Base-by-base conservation (phyloP, 1,140 invertebrate species). In the Rhyacophila brunnea region DNA sequence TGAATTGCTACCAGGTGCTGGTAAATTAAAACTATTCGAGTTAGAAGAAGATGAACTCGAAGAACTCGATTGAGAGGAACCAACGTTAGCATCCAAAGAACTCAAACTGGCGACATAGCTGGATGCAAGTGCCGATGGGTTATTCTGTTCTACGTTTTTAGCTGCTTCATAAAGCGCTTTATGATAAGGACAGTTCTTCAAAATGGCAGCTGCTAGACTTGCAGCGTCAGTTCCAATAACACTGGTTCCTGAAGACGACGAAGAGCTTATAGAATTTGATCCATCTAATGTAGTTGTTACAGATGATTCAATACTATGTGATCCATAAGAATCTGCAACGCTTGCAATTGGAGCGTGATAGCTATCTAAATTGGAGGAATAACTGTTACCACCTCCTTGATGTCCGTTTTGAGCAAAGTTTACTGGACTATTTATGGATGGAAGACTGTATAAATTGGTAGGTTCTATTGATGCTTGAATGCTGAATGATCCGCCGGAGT, bases 131-230 rank as follows among this genome's bases (percentile, higher is more conserved):
- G 76, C 74, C 11, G 70, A 64, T 10, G 75, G 72, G 19, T 59
- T 60, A 14, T 59, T 59, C 54, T 72, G 75, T 18, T 74, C 72
- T 0, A 76, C 75, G 0, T 34, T 66, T 35, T 70, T 68, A 0
- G 77, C 77, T 1, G 77, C 77, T 68, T 73, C 75, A 10, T 78
- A 63, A 28, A 80, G 74, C 20, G 77, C 77, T 62, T 80, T 77
- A 45, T 80, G 77, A 44, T 80, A 80, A 0, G 77, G 77, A 54
- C 77, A 79, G 57, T 79, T 76, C 56, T 78, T 78, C n/a, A 79
- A 60, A 38, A 79, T 78, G 0, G 75, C 75, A 0, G 76, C 76
- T 1, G 75, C 77, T 15, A 78, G 62, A 36, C 77, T 77, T 1
- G 71, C 74, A 19, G 77, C 54, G 11, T 78, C 68, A 0, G 69